Percentiles rank a stretch among this genome's conserved stretches.
These are phyloP conservation scores for Odontocerum albicorne DNA, from an alignment of 2,888 invertebrate species.

Conservation along the genomic window DNA sequence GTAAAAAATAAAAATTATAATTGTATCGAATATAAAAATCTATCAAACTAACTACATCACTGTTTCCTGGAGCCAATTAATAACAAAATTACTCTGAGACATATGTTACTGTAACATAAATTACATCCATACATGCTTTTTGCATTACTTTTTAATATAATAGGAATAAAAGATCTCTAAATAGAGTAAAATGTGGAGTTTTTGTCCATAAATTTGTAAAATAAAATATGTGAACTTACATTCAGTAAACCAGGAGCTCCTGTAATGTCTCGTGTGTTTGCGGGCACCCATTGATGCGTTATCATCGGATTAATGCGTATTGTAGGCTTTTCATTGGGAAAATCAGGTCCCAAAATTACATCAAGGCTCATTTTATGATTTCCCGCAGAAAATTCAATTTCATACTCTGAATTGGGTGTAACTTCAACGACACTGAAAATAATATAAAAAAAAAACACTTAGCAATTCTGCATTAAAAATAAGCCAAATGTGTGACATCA, in stretches of 20 bases:
- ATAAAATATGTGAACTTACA: constrained; percentile 49
- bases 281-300: constrained; percentile 72
- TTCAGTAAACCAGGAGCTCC: constrained; percentile 76
- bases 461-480: too few species aligned
- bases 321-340: constrained; percentile 75
- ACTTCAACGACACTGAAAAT: constrained; percentile 70
- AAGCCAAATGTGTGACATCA: too few species aligned
- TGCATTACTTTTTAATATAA: neutral
- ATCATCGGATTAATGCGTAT: constrained; percentile 68
- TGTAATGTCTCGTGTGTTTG: constrained; percentile 67
- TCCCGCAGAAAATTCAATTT: constrained; percentile 68
- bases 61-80: too few species aligned
- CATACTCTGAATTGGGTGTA: constrained; percentile 70
- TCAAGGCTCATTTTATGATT: constrained; percentile 66
- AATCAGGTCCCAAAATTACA: constrained; percentile 67
- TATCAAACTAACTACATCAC: too few species aligned
- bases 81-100: too few species aligned
- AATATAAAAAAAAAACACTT: too few species aligned
- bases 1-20: too few species aligned
- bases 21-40: too few species aligned
- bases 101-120: too few species aligned
- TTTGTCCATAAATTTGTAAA: too few species aligned
- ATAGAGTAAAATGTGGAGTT: too few species aligned
- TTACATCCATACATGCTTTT: too few species aligned
- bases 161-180: neutral